Percentiles rank a stretch among this genome's conserved stretches.
These are phyloP conservation scores for Ernsta delagoae DNA, from an alignment of 2,888 invertebrate genomes.

Conservation along the genomic window DNA sequence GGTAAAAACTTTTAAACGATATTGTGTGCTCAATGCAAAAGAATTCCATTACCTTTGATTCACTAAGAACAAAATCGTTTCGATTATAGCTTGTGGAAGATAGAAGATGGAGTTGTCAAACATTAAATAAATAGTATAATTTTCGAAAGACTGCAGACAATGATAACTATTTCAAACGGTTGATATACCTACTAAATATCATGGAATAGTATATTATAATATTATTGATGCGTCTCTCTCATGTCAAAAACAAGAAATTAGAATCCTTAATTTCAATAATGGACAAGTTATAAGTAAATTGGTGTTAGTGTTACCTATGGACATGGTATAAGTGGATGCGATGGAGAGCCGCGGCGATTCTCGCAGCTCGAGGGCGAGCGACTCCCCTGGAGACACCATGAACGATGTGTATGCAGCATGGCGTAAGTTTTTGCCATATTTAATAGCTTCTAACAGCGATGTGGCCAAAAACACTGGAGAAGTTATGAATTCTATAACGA, in stretches of 20 bases:
- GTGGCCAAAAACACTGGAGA: too few species aligned
- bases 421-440: constrained; percentile 78
- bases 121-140: too few species aligned
- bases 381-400: constrained; percentile 86
- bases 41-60: too few species aligned
- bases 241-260: background rate
- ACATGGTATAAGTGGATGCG: constrained; percentile 39
- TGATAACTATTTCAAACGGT: background rate
- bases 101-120: too few species aligned
- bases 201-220: too few species aligned
- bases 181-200: background rate
- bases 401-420: constrained; percentile 87
- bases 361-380: constrained; percentile 71
- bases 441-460: too few species aligned
- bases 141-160: too few species aligned
- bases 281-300: background rate
- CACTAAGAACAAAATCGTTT: too few species aligned
- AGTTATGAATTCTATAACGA: too few species aligned
- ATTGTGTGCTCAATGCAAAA: too few species aligned
- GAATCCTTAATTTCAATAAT: background rate
- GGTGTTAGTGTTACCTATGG: background rate
- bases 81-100: too few species aligned
- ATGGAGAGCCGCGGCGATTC: constrained; percentile 71
- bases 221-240: background rate
- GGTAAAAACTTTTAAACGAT: too few species aligned